Evolutionary conservation across 2,113 vertebrate species (phyloP).

Genomic region (Chaenogobius annularis): DNA sequence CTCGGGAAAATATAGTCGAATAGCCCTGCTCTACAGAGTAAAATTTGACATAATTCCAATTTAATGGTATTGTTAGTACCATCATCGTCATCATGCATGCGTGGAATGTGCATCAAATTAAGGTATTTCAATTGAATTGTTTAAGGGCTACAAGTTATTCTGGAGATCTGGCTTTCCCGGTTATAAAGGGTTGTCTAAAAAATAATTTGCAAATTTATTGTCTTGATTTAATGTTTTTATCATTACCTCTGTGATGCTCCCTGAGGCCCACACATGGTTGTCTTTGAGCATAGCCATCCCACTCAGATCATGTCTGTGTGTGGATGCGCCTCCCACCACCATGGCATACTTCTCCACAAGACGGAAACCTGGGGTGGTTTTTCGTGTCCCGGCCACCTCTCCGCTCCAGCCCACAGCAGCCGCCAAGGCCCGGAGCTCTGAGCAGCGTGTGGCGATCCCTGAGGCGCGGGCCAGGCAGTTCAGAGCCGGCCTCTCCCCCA

Average conservation of each 20-base stretch:
- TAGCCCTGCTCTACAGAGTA: no score
- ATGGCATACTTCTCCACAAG: slow-evolving; percentile 86
- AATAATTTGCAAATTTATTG: background rate
- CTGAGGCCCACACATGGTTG: slow-evolving; percentile 82
- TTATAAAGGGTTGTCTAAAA: no score
- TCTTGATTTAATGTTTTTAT: no score
- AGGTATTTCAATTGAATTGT: background rate
- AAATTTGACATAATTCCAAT: background rate
- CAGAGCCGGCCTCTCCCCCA: slow-evolving; percentile 82
- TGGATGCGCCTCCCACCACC: slow-evolving; percentile 77
- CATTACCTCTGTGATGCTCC: slow-evolving; percentile 78
- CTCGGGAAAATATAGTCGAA: no score
- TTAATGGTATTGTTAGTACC: no score
- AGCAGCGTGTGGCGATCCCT: slow-evolving; percentile 77
- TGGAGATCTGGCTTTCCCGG: no score
- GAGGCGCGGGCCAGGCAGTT: slow-evolving; percentile 83
- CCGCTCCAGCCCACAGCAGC: slow-evolving; percentile 71
- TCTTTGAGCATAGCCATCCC: slow-evolving; percentile 87
- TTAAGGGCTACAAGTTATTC: background rate
- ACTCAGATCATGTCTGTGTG: slow-evolving; percentile 82
- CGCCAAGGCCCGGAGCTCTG: slow-evolving; percentile 53
- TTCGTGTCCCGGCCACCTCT: slow-evolving; percentile 82
- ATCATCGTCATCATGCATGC: no score
- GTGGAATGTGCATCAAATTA: background rate
- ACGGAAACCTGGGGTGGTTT: slow-evolving; percentile 86